Evolutionary conservation across 2,888 invertebrate species (phyloP), one percentile per base, ranked within the genome.

Genomic region (Oxyteleia sp.): DNA sequence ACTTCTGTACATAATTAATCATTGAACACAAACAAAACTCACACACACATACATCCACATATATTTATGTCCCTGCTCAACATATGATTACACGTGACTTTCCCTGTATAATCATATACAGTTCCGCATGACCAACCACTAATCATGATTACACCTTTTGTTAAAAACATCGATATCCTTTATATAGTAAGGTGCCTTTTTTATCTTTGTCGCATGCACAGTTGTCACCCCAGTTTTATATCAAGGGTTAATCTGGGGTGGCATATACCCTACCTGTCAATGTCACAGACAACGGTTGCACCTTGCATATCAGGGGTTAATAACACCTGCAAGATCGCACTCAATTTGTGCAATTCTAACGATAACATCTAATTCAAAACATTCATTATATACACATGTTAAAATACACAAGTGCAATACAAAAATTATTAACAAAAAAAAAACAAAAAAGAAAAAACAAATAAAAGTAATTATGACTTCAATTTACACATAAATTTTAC

Each of bases 191-290:
- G 74, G 68, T 74, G 68, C 20, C 80, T 80, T 80, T 76, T 81
- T 81, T 81, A 66, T 74, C 55, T 81, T 75, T 69, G 63, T 75
- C 68, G 63, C 69, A 53, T 68, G 55, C 64, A 43, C 59, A 18
- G 74, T 66, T 63, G 69, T 69, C 81, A 75, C 81, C 81, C 81
- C 69, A 69, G 49, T 57, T 75, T 55, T 61, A 75, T 57, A 69
- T 75, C 63, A 75, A 81, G 74, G 75, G 81, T 81, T 81, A 81
- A 81, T 81, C 75, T 64, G 26, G 75, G 63, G 63, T 82, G 69
- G 75, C 41, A 18, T 41, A 63, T 47, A 47, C 69, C 81, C 75
- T 75, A 71, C 75, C 75, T 82, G 69, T 59, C 69, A 82, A 69
- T 71, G 75, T 75, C 82, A 63, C 75, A 75, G 75, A 75, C 80